These are phyloP conservation scores for Atlantisia rogersi DNA, from an alignment of 2,113 vertebrate species.

Conservation along the genomic window DNA sequence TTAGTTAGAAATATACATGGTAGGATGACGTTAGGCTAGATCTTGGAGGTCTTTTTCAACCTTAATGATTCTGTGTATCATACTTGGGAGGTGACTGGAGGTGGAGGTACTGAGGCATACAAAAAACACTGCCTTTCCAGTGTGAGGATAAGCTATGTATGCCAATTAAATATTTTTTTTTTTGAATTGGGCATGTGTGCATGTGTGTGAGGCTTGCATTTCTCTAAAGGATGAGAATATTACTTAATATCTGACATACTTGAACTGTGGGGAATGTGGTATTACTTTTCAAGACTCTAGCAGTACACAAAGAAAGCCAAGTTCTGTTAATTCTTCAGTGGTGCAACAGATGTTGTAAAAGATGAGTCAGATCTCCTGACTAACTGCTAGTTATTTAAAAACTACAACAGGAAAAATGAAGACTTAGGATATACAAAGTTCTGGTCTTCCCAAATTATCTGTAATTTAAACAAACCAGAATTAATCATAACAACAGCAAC, in stretches of 20 bases:
- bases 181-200: too few relatives aligned
- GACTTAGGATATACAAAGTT: rapidly evolving
- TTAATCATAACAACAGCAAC: neutral
- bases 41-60: too few relatives aligned
- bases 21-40: too few relatives aligned
- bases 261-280: neutral
- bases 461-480: neutral
- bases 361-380: neutral
- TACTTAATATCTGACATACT: neutral
- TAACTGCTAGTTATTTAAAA: neutral
- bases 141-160: neutral
- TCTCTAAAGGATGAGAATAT: neutral
- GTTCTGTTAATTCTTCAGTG: neutral
- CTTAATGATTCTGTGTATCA: too few relatives aligned
- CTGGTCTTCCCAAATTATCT: neutral
- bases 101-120: rapidly evolving
- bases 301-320: neutral
- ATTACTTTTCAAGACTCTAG: neutral
- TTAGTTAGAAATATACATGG: too few relatives aligned
- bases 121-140: neutral
- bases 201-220: neutral
- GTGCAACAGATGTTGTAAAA: neutral
- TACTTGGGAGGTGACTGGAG: neutral
- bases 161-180: neutral
- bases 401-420: neutral